phyloP scores from a whole-genome alignment of 2,113 vertebrate genomes.

The Trematomus loennbergii region DNA sequence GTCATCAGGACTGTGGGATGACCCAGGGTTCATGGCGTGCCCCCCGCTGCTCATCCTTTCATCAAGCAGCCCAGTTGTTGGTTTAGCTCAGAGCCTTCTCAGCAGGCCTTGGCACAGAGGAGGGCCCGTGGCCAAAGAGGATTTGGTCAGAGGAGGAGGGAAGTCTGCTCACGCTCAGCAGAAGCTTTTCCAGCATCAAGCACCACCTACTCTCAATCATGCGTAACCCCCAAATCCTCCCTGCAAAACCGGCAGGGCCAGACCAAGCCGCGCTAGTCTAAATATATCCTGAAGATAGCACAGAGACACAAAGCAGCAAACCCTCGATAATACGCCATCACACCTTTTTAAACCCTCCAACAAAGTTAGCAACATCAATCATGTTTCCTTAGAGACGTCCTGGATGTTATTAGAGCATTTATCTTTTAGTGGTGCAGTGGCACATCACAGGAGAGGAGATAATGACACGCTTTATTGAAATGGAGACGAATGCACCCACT shows the following conservation, averaged over 20 bases:
- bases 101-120: constrained; percentile 74
- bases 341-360: constrained; percentile 35
- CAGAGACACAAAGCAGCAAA: constrained; percentile 32
- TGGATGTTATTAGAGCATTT: constrained; percentile 64
- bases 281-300: constrained; percentile 36
- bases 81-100: constrained; percentile 80
- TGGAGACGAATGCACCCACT: constrained; percentile 67
- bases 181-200: constrained; percentile 68
- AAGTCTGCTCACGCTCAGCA: constrained; percentile 56
- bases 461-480: constrained; percentile 80
- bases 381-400: constrained; percentile 40
- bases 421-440: constrained; percentile 65
- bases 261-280: constrained; percentile 34
- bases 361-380: constrained; percentile 51
- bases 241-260: constrained; percentile 53
- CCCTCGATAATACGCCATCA: constrained; percentile 12
- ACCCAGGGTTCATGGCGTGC: constrained; percentile 65
- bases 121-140: constrained; percentile 68
- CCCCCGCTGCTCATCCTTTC: constrained; percentile 73
- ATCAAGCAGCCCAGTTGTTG: constrained; percentile 81
- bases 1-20: constrained; percentile 72
- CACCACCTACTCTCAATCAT: constrained; percentile 70
- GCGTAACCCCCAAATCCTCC: constrained; percentile 60
- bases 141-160: constrained; percentile 67
- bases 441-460: constrained; percentile 72